phyloP scores from a whole-genome alignment of 53 echinoderm and acorn worm species.

The Echinometra lucunter region DNA sequence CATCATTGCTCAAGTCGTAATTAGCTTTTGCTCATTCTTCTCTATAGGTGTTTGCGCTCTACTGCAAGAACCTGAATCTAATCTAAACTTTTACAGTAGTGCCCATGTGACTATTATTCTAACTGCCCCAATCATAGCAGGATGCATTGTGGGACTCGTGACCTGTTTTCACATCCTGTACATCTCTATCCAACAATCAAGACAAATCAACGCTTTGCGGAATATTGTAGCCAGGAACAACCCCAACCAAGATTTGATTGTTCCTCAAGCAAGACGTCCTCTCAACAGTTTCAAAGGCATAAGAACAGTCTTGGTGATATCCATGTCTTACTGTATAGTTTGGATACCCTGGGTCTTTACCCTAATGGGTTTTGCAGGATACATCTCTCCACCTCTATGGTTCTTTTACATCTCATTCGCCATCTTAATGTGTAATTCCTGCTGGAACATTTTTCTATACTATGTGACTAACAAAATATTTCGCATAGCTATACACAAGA shows the following conservation, averaged over 20 bases:
- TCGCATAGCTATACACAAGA: neutral
- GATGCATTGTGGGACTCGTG: neutral
- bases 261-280: neutral
- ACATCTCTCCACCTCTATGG: neutral
- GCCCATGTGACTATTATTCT: neutral
- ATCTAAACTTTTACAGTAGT: neutral
- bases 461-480: constrained; percentile 8
- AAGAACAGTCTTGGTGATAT: neutral
- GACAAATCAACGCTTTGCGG: neutral
- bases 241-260: neutral
- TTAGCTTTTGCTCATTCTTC: neutral
- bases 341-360: constrained; percentile 1
- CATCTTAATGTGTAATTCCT: neutral
- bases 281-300: constrained; percentile 5
- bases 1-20: neutral
- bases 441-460: neutral
- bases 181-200: constrained; percentile 15
- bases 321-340: neutral
- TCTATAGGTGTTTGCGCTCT: neutral
- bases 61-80: neutral
- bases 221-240: neutral
- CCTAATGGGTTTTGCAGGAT: neutral
- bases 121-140: neutral
- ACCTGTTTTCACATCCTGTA: neutral
- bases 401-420: neutral